Percentiles rank a stretch among this genome's conserved stretches.
These are phyloP conservation scores for Abscondita cerata DNA, from an alignment of 2,888 invertebrate genomes.

Conservation along the genomic window DNA sequence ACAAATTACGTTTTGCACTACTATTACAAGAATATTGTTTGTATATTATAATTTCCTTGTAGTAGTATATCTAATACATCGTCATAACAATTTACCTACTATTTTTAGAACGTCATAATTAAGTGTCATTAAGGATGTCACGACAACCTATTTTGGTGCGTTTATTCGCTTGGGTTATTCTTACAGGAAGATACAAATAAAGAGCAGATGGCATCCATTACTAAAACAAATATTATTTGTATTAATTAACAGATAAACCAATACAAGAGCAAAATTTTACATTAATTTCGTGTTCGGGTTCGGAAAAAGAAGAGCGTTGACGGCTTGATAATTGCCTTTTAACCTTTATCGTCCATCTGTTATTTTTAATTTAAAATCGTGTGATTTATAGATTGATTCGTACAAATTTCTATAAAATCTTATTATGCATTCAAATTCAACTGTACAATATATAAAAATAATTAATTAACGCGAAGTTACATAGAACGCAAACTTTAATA, in stretches of 20 bases:
- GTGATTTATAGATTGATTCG: conserved; percentile 2
- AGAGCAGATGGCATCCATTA: conserved; percentile 33
- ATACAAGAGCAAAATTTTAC: conserved; percentile 34
- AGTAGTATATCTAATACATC: no score
- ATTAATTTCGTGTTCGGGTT: conserved; percentile 23
- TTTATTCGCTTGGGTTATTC: background rate
- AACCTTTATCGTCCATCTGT: conserved; percentile 28
- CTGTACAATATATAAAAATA: no score
- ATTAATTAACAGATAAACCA: conserved; percentile 41
- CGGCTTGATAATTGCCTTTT: conserved; percentile 28
- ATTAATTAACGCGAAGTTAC: no score
- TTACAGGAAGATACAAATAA: conserved; percentile 4
- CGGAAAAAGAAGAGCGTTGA: conserved; percentile 25
- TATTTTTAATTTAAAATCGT: conserved; percentile 19
- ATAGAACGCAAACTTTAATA: no score
- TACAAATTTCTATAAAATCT: no score
- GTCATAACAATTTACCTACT: no score
- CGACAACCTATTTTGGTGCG: conserved; percentile 4
- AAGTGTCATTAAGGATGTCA: conserved; percentile 10
- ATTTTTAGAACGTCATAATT: conserved; percentile 11
- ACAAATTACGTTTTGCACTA: no score
- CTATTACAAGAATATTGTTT: no score
- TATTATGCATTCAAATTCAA: no score
- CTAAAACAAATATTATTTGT: conserved; percentile 37
- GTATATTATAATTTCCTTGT: no score